A percentile compares a stretch with the other conserved stretches of the same genome.
phyloP scores from a whole-genome alignment of 92 coral and sea anemone genomes.

The Galaxea fascicularis region DNA sequence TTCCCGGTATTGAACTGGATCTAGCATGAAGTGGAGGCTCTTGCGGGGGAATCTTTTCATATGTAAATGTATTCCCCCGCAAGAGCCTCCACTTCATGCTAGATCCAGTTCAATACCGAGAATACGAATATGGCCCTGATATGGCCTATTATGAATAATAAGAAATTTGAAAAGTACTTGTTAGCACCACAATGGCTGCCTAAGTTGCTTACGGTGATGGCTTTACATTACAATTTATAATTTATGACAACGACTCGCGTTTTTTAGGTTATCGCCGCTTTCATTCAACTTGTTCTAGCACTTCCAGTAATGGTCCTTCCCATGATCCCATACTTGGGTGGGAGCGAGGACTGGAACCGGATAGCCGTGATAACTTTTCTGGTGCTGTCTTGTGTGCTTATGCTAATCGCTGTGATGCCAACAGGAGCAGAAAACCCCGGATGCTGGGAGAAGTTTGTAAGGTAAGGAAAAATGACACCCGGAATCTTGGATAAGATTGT shows the following conservation, averaged over 20 bases:
- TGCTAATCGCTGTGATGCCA: constrained; percentile 57
- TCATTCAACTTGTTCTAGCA: constrained; percentile 34
- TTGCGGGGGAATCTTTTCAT: too few relatives aligned
- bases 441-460: constrained; percentile 54
- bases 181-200: too few relatives aligned
- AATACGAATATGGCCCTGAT: too few relatives aligned
- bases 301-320: constrained; percentile 43
- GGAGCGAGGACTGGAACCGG: constrained; percentile 25
- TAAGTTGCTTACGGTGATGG: too few relatives aligned
- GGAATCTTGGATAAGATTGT: neutral
- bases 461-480: constrained; percentile 36
- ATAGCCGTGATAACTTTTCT: constrained; percentile 43
- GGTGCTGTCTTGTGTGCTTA: constrained; percentile 12
- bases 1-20: too few relatives aligned
- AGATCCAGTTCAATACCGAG: too few relatives aligned
- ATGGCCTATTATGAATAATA: too few relatives aligned
- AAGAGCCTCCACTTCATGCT: too few relatives aligned
- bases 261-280: constrained; percentile 25
- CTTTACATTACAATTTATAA: neutral
- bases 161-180: too few relatives aligned
- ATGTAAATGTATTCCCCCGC: too few relatives aligned
- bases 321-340: constrained; percentile 27
- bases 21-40: too few relatives aligned
- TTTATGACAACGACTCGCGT: neutral
- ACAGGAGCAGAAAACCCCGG: constrained; percentile 61